Percentiles rank a stretch among this genome's conserved stretches.
Conservation (phyloP, 2,888 invertebrate genomes). For the Patella depressa region DNA sequence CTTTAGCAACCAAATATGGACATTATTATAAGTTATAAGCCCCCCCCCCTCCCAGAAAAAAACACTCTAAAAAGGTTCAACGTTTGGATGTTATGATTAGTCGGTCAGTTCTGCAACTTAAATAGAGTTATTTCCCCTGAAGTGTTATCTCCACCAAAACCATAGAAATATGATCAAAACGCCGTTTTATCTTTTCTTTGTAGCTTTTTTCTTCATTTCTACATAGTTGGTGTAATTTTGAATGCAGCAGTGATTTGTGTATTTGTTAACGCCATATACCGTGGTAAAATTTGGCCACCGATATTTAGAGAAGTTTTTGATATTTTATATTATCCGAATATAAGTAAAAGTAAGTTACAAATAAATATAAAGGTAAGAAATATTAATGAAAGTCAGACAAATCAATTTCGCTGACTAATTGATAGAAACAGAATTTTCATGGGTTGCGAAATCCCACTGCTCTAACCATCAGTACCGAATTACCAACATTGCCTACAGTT, state of each 20-base stretch:
- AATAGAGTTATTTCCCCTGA: not conserved
- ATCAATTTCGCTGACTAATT: not conserved
- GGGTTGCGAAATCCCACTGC: too few relatives aligned
- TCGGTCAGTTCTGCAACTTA: not conserved
- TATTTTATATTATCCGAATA: constrained; percentile 32
- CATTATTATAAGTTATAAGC: not conserved
- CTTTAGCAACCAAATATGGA: not conserved
- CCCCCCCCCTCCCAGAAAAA: too few relatives aligned
- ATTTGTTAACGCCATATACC: constrained; percentile 27
- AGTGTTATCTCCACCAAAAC: not conserved
- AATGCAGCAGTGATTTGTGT: constrained; percentile 28
- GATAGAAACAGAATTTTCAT: not conserved
- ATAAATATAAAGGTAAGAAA: constrained; percentile 3
- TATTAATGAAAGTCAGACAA: not conserved
- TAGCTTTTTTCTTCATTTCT: constrained; percentile 44
- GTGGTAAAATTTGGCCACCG: constrained; percentile 28
- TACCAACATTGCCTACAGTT: too few relatives aligned
- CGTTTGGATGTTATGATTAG: too few relatives aligned
- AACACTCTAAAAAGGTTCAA: too few relatives aligned
- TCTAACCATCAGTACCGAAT: too few relatives aligned
- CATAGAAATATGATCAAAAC: not conserved
- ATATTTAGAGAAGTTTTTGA: constrained; percentile 22
- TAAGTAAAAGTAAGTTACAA: constrained; percentile 15
- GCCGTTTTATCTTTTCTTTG: constrained; percentile 10
- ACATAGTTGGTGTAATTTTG: constrained; percentile 36